Evolutionary conservation across 2,113 vertebrate genomes (phyloP).

Genomic region (Tapirus terrestris): DNA sequence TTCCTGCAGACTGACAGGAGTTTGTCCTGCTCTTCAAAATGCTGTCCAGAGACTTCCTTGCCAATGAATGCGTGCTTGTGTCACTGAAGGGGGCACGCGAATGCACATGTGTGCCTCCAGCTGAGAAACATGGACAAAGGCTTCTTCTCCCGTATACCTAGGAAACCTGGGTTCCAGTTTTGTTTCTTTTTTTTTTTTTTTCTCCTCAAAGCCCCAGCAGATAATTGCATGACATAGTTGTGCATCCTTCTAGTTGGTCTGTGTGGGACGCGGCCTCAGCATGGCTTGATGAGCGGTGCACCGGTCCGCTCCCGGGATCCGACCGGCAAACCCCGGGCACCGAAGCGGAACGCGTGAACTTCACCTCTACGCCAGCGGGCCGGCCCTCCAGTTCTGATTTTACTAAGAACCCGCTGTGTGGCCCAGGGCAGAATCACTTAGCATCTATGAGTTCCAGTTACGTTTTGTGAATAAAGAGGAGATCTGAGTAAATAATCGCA

Average conservation of each 20-base stretch:
- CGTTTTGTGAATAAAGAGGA: neutral
- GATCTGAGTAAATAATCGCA: neutral
- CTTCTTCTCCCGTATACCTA: neutral
- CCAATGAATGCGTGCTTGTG: neutral
- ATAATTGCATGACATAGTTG: too few species aligned
- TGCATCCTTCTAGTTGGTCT: too few species aligned
- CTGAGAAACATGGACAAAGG: neutral
- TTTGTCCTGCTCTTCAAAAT: neutral
- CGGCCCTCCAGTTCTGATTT: neutral
- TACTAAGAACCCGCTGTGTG: neutral
- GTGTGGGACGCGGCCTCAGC: too few species aligned
- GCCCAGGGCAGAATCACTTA: neutral
- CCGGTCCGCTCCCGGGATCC: too few species aligned
- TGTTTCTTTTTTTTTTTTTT: neutral
- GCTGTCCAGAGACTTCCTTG: neutral
- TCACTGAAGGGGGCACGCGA: neutral
- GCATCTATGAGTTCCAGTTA: neutral
- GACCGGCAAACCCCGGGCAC: too few species aligned
- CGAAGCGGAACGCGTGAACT: too few species aligned
- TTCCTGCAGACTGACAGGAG: neutral
- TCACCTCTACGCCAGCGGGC: too few species aligned
- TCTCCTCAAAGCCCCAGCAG: too few species aligned
- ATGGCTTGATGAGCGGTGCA: too few species aligned
- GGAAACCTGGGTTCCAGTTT: neutral
- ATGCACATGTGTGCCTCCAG: neutral